These are phyloP conservation scores for Metridium senile DNA, from an alignment of 92 coral and sea anemone species.

Conservation along the genomic window DNA sequence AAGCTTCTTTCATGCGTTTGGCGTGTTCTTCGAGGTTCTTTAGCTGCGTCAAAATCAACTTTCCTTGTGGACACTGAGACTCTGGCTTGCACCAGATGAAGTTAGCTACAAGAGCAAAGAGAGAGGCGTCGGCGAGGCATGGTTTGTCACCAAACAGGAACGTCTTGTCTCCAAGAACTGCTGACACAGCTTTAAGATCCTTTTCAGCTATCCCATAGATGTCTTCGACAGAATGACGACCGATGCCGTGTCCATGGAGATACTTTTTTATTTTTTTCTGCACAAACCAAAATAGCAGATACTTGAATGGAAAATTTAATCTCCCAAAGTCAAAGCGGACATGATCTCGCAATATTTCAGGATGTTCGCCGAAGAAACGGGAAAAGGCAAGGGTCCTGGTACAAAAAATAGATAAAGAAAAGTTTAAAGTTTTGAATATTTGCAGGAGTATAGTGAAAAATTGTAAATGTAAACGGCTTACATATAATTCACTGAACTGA, in stretches of 20 bases:
- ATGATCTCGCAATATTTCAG: constrained; percentile 15
- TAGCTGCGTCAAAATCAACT: constrained; percentile 47
- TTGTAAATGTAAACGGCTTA: too few relatives aligned
- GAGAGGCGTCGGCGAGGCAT: constrained; percentile 60
- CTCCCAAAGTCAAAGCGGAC: constrained; percentile 1
- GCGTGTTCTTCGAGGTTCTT: constrained; percentile 64
- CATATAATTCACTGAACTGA: too few relatives aligned
- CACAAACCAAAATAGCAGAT: constrained; percentile 35
- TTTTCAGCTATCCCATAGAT: constrained; percentile 68
- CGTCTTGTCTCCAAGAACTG: constrained; percentile 57
- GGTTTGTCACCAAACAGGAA: constrained; percentile 68
- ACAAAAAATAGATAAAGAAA: background rate
- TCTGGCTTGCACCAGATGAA: constrained; percentile 41
- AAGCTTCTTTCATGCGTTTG: constrained; percentile 55
- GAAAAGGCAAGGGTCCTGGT: background rate
- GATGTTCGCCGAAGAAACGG: background rate
- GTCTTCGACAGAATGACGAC: constrained; percentile 69
- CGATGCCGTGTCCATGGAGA: constrained; percentile 75
- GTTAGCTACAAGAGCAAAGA: constrained; percentile 66
- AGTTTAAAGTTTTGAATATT: too few relatives aligned
- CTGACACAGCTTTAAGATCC: constrained; percentile 64
- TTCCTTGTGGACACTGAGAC: constrained; percentile 63
- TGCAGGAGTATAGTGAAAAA: too few relatives aligned
- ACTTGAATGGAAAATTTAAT: constrained; percentile 41
- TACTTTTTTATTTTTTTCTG: constrained; percentile 21